phyloP scores from a whole-genome alignment of 2,888 invertebrate genomes.

The Cataglyphis albicans region DNA sequence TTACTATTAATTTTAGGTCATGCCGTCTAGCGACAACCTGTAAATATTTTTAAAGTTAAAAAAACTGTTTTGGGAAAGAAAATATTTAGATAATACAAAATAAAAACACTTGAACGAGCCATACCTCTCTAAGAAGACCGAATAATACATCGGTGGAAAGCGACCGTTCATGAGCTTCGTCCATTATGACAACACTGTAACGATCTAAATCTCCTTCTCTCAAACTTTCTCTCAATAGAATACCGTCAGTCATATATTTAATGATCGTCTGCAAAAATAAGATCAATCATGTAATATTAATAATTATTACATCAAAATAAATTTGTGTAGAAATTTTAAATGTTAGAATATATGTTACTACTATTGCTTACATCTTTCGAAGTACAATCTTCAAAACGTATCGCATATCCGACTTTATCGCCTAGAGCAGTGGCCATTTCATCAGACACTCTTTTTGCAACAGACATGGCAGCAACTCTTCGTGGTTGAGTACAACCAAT shows the following conservation, averaged over 20 bases:
- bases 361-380: conserved; percentile 89
- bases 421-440: conserved; percentile 97
- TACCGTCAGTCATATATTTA: conserved; percentile 99
- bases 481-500: conserved; percentile 99
- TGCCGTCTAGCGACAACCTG: conserved; percentile 96
- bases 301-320: background rate
- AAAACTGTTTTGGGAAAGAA: background rate
- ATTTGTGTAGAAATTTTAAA: background rate
- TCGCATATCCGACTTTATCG: conserved; percentile 98
- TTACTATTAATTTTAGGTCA: conserved; percentile 98
- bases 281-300: conserved; percentile 8
- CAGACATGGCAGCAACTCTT: conserved; percentile 99
- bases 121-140: conserved; percentile 95
- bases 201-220: conserved; percentile 98
- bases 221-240: conserved; percentile 97
- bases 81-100: conserved; percentile 30
- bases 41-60: conserved; percentile 64
- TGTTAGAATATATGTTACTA: conserved; percentile 3
- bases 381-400: conserved; percentile 99
- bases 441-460: conserved; percentile 99
- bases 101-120: background rate
- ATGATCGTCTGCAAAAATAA: conserved; percentile 90
- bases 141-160: conserved; percentile 99
- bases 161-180: conserved; percentile 99
- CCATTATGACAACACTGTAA: conserved; percentile 99